Evolutionary conservation across 2,797 vertebrate genomes (phyloP).

Genomic region (Scyliorhinus canicula): DNA sequence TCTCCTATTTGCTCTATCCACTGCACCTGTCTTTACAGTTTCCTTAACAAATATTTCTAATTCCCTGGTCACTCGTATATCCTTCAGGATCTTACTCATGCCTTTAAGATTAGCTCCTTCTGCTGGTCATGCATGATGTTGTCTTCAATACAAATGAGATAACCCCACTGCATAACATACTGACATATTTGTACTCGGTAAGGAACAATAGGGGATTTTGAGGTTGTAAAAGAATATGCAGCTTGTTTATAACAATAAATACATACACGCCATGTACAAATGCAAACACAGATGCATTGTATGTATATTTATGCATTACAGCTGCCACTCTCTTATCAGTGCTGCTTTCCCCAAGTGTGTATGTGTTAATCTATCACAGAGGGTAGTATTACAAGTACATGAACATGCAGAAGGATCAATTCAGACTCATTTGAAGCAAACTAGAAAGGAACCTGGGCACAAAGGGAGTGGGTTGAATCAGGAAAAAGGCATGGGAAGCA

Average conservation of each 20-base stretch:
- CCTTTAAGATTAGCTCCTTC: neutral
- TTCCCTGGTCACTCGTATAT: neutral
- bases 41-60: neutral
- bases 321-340: neutral
- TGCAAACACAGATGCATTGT: neutral
- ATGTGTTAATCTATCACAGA: neutral
- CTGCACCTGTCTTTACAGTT: neutral
- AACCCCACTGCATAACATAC: neutral
- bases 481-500: neutral
- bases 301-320: neutral
- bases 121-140: neutral
- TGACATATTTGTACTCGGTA: neutral
- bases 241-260: neutral
- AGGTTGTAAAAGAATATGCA: neutral
- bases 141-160: neutral
- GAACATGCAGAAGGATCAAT: neutral
- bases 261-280: too few species aligned
- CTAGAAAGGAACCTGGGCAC: neutral
- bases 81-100: neutral
- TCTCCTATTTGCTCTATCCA: neutral
- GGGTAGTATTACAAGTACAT: neutral
- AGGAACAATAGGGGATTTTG: neutral
- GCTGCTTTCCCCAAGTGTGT: too few species aligned
- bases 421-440: neutral
- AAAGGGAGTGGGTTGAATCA: neutral